Conservation (phyloP, 1,140 invertebrate species). For the Zaprionus taronus region DNA sequence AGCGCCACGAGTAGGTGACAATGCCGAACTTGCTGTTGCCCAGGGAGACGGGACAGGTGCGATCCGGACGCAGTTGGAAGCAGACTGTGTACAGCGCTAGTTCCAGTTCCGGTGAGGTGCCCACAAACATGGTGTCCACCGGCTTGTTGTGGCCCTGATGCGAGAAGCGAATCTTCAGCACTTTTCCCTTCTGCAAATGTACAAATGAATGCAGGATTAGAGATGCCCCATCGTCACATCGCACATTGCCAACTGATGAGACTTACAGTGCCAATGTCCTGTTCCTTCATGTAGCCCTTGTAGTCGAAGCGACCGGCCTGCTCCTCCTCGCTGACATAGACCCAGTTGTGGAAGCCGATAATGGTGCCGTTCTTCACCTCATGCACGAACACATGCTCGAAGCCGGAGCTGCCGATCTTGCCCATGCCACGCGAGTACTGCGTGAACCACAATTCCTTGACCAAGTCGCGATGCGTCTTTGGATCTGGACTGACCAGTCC, state of each 20-base stretch:
- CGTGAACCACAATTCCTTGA: conserved; percentile 92
- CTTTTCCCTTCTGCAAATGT: conserved; percentile 89
- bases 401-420: conserved; percentile 91
- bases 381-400: conserved; percentile 94
- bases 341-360: conserved; percentile 94
- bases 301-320: conserved; percentile 88
- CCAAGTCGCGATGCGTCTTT: conserved; percentile 89
- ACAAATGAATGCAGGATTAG: not conserved
- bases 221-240: not conserved
- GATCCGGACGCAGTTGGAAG: conserved; percentile 89
- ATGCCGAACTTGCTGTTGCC: conserved; percentile 89
- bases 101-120: conserved; percentile 96
- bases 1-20: conserved; percentile 89
- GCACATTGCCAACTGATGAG: not conserved
- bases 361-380: conserved; percentile 92
- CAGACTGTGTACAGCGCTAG: conserved; percentile 95
- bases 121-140: conserved; percentile 92
- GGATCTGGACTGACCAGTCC: conserved; percentile 87
- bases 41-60: conserved; percentile 89
- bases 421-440: conserved; percentile 91
- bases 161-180: conserved; percentile 91
- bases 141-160: conserved; percentile 91
- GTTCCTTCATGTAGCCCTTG: conserved; percentile 91
- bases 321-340: conserved; percentile 93
- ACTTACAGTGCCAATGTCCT: conserved; percentile 90